Evolutionary conservation across 1,140 invertebrate species (phyloP).

Genomic region (Lamellibrachia luymesi): DNA sequence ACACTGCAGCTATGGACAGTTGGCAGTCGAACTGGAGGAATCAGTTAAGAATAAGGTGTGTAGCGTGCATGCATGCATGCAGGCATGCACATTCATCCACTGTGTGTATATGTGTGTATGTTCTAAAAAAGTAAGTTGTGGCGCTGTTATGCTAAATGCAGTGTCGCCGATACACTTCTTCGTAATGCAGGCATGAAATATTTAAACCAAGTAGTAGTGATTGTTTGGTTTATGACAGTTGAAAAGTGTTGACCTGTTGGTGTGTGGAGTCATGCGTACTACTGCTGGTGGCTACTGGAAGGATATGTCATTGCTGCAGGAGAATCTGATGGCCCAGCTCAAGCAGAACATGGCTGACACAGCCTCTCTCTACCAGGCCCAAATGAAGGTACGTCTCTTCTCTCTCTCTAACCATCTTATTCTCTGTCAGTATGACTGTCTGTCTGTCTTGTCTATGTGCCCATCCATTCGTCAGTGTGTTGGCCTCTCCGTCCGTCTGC

Average conservation of each 20-base stretch:
- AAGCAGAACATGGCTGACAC: slow-evolving; percentile 39
- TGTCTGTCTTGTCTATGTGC: too few relatives aligned
- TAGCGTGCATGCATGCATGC: too few relatives aligned
- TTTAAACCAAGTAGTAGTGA: too few relatives aligned
- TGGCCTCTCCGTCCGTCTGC: not conserved
- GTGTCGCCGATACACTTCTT: too few relatives aligned
- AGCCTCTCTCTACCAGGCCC: slow-evolving; percentile 39
- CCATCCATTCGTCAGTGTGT: too few relatives aligned
- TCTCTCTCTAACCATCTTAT: not conserved
- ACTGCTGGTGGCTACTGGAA: slow-evolving; percentile 15
- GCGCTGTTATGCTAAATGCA: too few relatives aligned
- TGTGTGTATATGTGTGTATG: not conserved
- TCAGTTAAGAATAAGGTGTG: slow-evolving; percentile 24
- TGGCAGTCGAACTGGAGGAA: slow-evolving; percentile 31
- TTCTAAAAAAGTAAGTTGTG: too few relatives aligned
- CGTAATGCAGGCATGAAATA: too few relatives aligned
- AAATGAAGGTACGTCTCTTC: slow-evolving; percentile 41
- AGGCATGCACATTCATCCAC: not conserved
- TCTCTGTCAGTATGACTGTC: not conserved
- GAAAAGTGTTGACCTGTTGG: not conserved
- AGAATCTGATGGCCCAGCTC: slow-evolving; percentile 37
- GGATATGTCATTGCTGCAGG: slow-evolving; percentile 31
- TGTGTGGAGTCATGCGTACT: not conserved
- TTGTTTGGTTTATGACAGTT: too few relatives aligned
- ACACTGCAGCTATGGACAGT: slow-evolving; percentile 23